phyloP scores from a whole-genome alignment of 1,140 invertebrate species.

The Tetramorium parvispinum region DNA sequence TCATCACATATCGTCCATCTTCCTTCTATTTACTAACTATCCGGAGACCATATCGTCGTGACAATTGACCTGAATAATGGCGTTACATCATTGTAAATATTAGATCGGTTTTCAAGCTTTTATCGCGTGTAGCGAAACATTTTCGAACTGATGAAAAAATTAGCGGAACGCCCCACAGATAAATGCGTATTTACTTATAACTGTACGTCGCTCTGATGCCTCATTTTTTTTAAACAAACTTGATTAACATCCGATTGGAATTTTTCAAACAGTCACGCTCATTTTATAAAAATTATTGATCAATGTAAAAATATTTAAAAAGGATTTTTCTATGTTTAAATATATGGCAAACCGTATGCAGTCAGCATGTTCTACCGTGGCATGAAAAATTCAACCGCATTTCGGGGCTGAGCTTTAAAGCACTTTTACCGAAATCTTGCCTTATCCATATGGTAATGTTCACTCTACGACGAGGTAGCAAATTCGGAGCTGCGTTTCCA shows the following conservation, averaged over 20 bases:
- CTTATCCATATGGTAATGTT: conserved; percentile 63
- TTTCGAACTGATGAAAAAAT: not conserved
- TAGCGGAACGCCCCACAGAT: not conserved
- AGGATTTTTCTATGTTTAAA: not conserved
- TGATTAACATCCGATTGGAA: not conserved
- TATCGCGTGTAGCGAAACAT: not conserved
- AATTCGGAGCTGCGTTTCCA: conserved; percentile 51
- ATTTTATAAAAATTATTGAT: conserved; percentile 2
- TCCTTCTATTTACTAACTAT: conserved; percentile 36
- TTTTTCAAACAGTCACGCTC: not conserved
- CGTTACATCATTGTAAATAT: conserved; percentile 33
- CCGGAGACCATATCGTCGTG: conserved; percentile 9
- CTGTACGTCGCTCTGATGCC: not conserved
- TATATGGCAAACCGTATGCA: conserved; percentile 27
- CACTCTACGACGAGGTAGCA: conserved; percentile 7
- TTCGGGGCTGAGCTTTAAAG: conserved; percentile 34
- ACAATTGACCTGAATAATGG: conserved; percentile 35
- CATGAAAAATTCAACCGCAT: conserved; percentile 58
- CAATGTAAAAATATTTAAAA: not conserved
- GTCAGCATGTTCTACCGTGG: not conserved
- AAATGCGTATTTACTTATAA: not conserved
- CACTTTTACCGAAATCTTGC: conserved; percentile 63
- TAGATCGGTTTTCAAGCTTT: not conserved
- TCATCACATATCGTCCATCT: conserved; percentile 41
- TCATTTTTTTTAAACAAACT: not conserved